Conservation (phyloP, 2,888 invertebrate genomes). For the Macroteleia sp. region DNA sequence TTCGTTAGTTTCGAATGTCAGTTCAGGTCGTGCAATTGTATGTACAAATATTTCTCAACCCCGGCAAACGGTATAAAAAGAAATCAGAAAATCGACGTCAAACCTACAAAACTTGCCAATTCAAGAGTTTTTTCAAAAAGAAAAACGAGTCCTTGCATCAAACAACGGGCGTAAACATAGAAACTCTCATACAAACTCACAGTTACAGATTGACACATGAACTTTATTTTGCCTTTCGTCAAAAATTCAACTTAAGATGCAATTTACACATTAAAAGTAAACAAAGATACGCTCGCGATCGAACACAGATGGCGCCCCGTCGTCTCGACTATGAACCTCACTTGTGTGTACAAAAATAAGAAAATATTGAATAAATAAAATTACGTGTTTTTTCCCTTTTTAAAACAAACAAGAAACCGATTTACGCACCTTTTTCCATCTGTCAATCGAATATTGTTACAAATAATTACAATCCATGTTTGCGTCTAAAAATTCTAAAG, state of each 20-base stretch:
- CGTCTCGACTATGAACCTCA: conserved; percentile 15
- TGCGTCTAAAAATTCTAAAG: conserved; percentile 43
- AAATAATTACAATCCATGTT: conserved; percentile 34
- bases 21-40: conserved; percentile 72
- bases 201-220: conserved; percentile 59
- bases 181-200: conserved; percentile 56
- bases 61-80: conserved; percentile 62
- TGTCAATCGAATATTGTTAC: conserved; percentile 21
- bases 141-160: conserved; percentile 22
- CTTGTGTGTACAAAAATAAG: conserved; percentile 5
- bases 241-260: conserved; percentile 53
- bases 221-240: conserved; percentile 54
- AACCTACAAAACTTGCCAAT: conserved; percentile 10
- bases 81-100: not conserved
- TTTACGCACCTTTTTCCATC: conserved; percentile 8
- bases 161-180: conserved; percentile 41
- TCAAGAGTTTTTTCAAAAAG: no score
- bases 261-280: conserved; percentile 54
- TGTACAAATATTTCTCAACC: conserved; percentile 73
- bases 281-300: conserved; percentile 31
- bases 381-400: conserved; percentile 4
- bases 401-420: conserved; percentile 13
- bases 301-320: conserved; percentile 45
- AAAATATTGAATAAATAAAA: conserved; percentile 32
- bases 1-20: conserved; percentile 72